Base-by-base conservation (phyloP, 1,140 invertebrate genomes). In the Pseudomyrmex cubaensis region DNA sequence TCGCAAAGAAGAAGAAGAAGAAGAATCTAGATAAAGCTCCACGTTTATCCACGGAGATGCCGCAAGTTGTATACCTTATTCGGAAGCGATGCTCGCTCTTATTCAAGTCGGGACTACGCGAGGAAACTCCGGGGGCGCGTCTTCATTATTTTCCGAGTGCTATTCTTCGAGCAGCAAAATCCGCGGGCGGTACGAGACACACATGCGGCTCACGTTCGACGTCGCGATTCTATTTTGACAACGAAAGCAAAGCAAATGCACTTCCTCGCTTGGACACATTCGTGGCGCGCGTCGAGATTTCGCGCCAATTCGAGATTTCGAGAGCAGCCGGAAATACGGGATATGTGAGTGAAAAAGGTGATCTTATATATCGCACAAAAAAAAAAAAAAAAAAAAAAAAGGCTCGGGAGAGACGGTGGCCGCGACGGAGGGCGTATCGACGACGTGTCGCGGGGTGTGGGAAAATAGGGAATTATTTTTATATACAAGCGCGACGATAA, bases 401-500 rank as follows among this genome's bases (percentile, higher is more conserved):
- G 35, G 35, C 66, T 80, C 66, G 59, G 64, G 76, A 72, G 66
- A 17, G 78, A 63, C 46, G 56, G 50, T 7, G 70, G 59, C 25
- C 9, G 50, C 54, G 54, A 2, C 70, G 35, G 35, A 5, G 25
- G 50, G 35, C 78, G 48, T 35, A 82, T 67, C 46, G 66, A 82
- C 54, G 86, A 66, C 67, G 82, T 61, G 12, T 35, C 35, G 35
- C 35, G 4, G 5, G 35, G 35, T 35, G 35, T 35, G 84, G 44
- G 74, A 59, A 87, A 84, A 90, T 91, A 91, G 76, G 90, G 66
- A 93, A 91, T 91, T 93, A 93, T 93, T 93, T 93, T 93, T 93
- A 90, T 35, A 35, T 92, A 90, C 88, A 85, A 91, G 84, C 87
- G 89, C 92, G 88, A 91, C 90, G 87, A 91, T 92, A 89, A 92